Conservation (phyloP, 2,113 vertebrate genomes). For the Thryonomys swinderianus region DNA sequence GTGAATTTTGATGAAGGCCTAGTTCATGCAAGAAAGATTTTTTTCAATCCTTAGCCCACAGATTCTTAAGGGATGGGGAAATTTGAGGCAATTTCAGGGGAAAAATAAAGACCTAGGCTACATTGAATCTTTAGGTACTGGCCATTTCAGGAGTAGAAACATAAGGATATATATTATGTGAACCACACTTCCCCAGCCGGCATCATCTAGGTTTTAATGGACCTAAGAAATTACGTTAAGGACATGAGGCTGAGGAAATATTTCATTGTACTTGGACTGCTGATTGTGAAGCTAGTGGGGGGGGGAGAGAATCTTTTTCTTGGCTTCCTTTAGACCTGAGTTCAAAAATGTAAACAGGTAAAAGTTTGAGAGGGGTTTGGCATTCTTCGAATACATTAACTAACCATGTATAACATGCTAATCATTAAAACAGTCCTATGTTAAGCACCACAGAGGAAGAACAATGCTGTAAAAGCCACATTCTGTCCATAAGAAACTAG, state of each 20-base stretch:
- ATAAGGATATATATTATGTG: not conserved
- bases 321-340: slow-evolving; percentile 5
- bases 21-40: slow-evolving; percentile 65
- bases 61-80: slow-evolving; percentile 58
- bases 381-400: slow-evolving; percentile 5
- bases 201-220: not conserved
- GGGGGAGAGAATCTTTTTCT: not conserved
- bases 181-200: not conserved
- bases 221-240: not conserved
- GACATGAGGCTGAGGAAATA: not conserved
- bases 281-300: not conserved
- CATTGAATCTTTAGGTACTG: slow-evolving; percentile 10
- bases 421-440: not conserved
- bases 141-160: not conserved
- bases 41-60: slow-evolving; percentile 54
- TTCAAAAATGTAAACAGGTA: slow-evolving; percentile 39
- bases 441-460: not conserved
- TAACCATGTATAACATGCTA: not conserved
- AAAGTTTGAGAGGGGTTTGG: slow-evolving; percentile 8
- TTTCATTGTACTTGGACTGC: not conserved
- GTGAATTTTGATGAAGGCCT: slow-evolving; percentile 75
- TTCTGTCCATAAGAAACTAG: not conserved
- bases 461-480: not conserved
- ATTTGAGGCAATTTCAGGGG: slow-evolving; percentile 11
- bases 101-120: slow-evolving; percentile 48